phyloP scores from a whole-genome alignment of 1,140 invertebrate species.

The Pseudomyrmex dendroicus region DNA sequence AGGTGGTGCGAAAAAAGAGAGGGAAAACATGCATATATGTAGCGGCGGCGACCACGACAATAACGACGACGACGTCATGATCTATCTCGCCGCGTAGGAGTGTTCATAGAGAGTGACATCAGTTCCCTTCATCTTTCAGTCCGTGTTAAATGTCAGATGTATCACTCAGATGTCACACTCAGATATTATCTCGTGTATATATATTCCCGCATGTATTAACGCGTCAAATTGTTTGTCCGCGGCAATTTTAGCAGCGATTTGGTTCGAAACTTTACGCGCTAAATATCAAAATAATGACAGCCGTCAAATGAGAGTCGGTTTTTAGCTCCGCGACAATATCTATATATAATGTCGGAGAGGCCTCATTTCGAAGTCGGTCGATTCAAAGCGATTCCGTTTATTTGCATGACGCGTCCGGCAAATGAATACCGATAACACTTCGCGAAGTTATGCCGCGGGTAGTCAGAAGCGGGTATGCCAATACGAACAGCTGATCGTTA shows the following conservation, averaged over 20 bases:
- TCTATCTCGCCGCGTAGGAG: conserved; percentile 21
- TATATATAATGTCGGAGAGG: neutral
- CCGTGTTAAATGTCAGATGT: neutral
- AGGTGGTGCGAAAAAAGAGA: conserved; percentile 35
- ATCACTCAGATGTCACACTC: neutral
- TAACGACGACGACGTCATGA: conserved; percentile 16
- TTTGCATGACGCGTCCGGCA: neutral
- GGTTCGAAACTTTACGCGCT: neutral
- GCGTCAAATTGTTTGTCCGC: neutral
- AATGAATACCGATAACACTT: neutral
- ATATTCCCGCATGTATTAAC: too few relatives aligned
- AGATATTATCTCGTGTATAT: too few relatives aligned
- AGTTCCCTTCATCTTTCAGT: neutral
- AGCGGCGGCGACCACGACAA: neutral
- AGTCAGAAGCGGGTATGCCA: neutral
- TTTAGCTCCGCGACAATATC: too few relatives aligned
- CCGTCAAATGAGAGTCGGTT: neutral
- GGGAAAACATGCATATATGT: conserved; percentile 17
- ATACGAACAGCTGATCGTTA: conserved; percentile 34
- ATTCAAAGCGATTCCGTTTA: neutral
- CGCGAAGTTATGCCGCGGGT: neutral
- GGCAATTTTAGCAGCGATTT: neutral
- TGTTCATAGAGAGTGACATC: neutral
- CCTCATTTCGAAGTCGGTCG: neutral
- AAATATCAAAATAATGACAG: neutral